Conservation (phyloP, 2,113 vertebrate species). For the Chroicocephalus ridibundus region DNA sequence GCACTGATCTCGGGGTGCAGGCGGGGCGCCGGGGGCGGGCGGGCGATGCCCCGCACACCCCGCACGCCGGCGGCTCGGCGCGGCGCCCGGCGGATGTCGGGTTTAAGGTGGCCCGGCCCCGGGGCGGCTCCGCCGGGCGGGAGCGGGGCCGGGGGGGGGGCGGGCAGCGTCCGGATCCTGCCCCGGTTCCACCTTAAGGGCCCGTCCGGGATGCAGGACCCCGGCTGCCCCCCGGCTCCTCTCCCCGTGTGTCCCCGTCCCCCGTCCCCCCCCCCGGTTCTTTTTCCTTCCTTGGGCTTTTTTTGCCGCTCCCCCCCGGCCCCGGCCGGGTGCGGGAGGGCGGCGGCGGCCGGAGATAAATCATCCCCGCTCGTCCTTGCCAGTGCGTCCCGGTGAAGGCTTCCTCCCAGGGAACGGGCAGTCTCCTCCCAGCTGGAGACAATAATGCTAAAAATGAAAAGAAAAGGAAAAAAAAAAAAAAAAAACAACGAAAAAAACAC, state of each 20-base stretch:
- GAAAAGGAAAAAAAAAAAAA: not conserved
- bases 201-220: not conserved
- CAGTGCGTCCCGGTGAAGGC: slow-evolving; percentile 9
- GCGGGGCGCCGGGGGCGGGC: no score
- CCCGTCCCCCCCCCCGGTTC: no score
- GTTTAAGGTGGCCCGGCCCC: slow-evolving; percentile 19
- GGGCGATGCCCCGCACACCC: not conserved
- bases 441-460: slow-evolving; percentile 17
- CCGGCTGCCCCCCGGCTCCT: not conserved
- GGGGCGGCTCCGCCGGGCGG: not conserved
- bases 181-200: slow-evolving; percentile 59
- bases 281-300: not conserved
- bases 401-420: slow-evolving; percentile 70
- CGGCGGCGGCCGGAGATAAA: not conserved
- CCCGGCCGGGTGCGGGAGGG: not conserved
- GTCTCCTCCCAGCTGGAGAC: slow-evolving; percentile 64
- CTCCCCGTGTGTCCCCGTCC: not conserved
- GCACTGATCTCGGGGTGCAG: no score
- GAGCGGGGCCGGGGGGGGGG: not conserved
- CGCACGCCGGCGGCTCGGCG: not conserved
- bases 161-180: not conserved
- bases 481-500: no score
- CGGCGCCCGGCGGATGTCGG: not conserved
- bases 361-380: not conserved
- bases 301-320: not conserved